phyloP scores from a whole-genome alignment of 2,113 vertebrate species.

The Rousettus leschenaultii region DNA sequence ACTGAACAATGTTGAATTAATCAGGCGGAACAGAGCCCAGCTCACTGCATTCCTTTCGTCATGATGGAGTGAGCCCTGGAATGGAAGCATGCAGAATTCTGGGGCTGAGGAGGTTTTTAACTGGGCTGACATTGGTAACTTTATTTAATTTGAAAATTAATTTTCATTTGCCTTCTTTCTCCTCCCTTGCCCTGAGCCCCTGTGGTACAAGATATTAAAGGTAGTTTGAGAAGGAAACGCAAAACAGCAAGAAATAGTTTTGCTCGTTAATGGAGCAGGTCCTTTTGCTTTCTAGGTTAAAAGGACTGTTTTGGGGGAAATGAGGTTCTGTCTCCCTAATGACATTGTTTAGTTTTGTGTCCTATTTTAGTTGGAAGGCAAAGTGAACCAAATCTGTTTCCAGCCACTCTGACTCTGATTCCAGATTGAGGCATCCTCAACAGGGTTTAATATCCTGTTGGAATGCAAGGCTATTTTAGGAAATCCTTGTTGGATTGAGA shows the following conservation, averaged over 20 bases:
- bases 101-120: not conserved
- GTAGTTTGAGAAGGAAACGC: constrained; percentile 60
- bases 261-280: not conserved
- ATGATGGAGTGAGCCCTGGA: not conserved
- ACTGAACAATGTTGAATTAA: constrained; percentile 52
- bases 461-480: constrained; percentile 22
- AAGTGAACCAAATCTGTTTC: constrained; percentile 25
- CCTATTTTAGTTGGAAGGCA: constrained; percentile 10
- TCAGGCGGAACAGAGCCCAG: constrained; percentile 12
- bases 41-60: not conserved
- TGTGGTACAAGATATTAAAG: constrained; percentile 25
- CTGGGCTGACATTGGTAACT: not conserved
- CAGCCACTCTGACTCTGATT: not conserved
- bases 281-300: constrained; percentile 61
- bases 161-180: constrained; percentile 18
- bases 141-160: constrained; percentile 3
- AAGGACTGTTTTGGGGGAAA: constrained; percentile 12
- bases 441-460: not conserved
- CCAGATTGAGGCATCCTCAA: not conserved
- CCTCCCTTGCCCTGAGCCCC: not conserved
- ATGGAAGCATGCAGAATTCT: not conserved
- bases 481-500: not conserved
- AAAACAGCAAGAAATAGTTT: constrained; percentile 44
- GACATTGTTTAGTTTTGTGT: constrained; percentile 39
- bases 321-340: constrained; percentile 29